phyloP scores from a whole-genome alignment of 2,797 vertebrate species.

The Saxicola maurus region DNA sequence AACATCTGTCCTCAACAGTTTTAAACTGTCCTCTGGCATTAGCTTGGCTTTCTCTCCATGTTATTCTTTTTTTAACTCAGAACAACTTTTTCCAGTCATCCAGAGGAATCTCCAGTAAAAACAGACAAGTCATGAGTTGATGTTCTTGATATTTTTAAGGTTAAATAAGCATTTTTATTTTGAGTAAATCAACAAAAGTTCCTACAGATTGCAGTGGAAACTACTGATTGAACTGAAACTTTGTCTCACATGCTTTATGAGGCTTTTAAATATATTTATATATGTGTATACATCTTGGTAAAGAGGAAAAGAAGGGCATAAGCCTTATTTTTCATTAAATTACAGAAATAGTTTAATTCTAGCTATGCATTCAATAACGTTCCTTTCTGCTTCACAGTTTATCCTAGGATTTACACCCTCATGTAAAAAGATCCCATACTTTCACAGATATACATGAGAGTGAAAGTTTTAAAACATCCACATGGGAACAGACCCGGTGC shows the following conservation, averaged over 20 bases:
- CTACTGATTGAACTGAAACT: neutral
- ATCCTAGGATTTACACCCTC: neutral
- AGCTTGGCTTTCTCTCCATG: slow-evolving; percentile 9
- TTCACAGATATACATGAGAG: neutral
- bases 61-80: slow-evolving; percentile 47
- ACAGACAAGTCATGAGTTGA: slow-evolving; percentile 43
- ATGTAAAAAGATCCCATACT: neutral
- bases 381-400: neutral
- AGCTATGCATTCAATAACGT: neutral
- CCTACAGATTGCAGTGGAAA: slow-evolving; percentile 1
- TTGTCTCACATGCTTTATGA: neutral
- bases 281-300: neutral
- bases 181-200: neutral
- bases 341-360: neutral
- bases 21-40: slow-evolving; percentile 23
- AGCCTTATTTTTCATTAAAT: neutral
- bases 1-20: slow-evolving; percentile 28
- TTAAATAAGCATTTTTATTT: slow-evolving; percentile 51
- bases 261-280: neutral
- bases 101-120: slow-evolving; percentile 53
- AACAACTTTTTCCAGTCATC: slow-evolving; percentile 55
- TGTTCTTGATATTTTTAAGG: slow-evolving; percentile 42
- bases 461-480: neutral
- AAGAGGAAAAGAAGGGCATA: neutral
- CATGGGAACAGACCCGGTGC: neutral